Evolutionary conservation across 1,140 invertebrate species (phyloP).

Genomic region (Copidosoma floridanum): DNA sequence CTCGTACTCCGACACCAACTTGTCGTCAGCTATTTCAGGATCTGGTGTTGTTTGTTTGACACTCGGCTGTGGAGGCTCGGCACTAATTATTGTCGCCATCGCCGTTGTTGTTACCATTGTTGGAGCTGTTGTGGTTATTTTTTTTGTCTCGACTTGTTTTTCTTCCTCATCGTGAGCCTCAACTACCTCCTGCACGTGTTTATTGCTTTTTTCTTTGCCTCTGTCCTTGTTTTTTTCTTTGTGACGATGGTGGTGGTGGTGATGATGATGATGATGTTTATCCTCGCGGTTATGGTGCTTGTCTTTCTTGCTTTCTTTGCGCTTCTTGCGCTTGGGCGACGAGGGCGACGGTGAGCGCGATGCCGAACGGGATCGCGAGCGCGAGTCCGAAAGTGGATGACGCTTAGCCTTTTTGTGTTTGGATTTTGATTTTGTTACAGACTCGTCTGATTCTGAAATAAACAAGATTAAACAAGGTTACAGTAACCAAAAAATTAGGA

Average conservation of each 20-base stretch:
- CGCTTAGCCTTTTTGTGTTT: slow-evolving; percentile 1
- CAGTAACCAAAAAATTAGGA: not conserved
- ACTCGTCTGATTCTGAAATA: not conserved
- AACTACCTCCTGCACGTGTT: not conserved
- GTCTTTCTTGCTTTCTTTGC: slow-evolving; percentile 11
- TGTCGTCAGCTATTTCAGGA: slow-evolving; percentile 36
- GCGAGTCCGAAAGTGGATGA: not conserved
- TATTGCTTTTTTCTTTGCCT: not conserved
- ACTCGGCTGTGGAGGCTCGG: too few relatives aligned
- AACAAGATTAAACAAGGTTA: not conserved
- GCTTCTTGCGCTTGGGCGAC: too few relatives aligned
- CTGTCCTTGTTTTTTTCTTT: slow-evolving; percentile 22
- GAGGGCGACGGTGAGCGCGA: not conserved
- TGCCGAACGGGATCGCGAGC: not conserved
- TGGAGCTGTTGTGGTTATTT: not conserved
- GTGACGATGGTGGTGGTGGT: slow-evolving; percentile 10
- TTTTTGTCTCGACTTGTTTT: slow-evolving; percentile 12
- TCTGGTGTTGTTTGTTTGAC: slow-evolving; percentile 8
- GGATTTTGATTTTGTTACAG: not conserved
- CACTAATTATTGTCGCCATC: not conserved
- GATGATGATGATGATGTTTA: slow-evolving; percentile 19
- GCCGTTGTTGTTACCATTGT: too few relatives aligned
- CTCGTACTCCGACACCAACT: slow-evolving; percentile 52
- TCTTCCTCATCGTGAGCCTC: not conserved
- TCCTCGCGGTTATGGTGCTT: slow-evolving; percentile 17